Evolutionary conservation across 2,888 invertebrate genomes (phyloP).

Genomic region (Colostygia pectinataria): DNA sequence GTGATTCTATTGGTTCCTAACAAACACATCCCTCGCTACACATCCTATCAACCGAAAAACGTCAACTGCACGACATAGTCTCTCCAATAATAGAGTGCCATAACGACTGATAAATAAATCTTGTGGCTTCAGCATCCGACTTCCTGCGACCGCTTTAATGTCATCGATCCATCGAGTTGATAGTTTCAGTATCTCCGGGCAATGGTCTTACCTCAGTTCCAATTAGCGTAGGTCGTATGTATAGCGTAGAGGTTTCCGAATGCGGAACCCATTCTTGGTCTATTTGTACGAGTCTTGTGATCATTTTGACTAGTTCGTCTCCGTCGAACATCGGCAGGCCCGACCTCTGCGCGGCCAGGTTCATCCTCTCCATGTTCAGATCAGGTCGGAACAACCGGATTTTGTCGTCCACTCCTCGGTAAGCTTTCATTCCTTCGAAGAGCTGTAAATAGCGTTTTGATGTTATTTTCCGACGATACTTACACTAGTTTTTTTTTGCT

Average conservation of each 20-base stretch:
- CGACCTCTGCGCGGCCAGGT: constrained; percentile 90
- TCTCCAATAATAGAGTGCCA: no score
- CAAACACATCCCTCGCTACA: no score
- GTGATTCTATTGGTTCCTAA: no score
- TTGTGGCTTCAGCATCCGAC: no score
- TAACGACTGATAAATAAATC: no score
- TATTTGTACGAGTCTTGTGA: constrained; percentile 92
- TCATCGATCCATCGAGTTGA: no score
- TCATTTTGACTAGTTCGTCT: constrained; percentile 91
- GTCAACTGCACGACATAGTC: no score
- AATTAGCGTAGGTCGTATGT: constrained; percentile 97
- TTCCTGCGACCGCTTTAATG: no score
- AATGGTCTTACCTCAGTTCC: constrained; percentile 97
- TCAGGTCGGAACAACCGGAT: constrained; percentile 97
- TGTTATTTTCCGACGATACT: neutral
- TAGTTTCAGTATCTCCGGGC: no score
- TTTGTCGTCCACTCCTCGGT: constrained; percentile 94
- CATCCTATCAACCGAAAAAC: no score
- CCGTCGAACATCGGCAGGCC: constrained; percentile 95
- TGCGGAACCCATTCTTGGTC: constrained; percentile 99
- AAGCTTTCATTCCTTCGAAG: constrained; percentile 99
- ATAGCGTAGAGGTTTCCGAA: constrained; percentile 94
- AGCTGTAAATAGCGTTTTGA: constrained; percentile 83
- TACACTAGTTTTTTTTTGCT: no score
- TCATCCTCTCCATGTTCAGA: constrained; percentile 97